Evolutionary conservation across 2,113 vertebrate species (phyloP).

Genomic region (Oplegnathus fasciatus): DNA sequence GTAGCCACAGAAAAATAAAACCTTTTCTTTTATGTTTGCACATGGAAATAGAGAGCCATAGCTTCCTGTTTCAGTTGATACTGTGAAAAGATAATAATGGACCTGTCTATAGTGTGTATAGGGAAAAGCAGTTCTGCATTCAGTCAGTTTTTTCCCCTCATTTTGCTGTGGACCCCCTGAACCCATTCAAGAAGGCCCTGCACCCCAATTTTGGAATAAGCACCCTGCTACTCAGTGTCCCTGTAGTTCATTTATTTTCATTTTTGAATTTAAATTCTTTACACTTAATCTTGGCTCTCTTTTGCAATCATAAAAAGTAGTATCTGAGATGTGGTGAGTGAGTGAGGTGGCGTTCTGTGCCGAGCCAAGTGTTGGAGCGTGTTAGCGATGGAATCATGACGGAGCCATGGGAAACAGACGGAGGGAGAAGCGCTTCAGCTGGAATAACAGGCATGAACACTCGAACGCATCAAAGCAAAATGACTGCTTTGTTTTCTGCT

Average conservation of each 20-base stretch:
- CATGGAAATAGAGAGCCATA: neutral
- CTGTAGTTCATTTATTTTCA: neutral
- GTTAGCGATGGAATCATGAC: constrained; percentile 55
- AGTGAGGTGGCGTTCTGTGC: constrained; percentile 19
- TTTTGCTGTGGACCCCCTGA: neutral
- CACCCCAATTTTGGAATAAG: neutral
- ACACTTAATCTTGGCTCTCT: neutral
- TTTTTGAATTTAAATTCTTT: neutral
- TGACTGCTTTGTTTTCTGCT: constrained; percentile 81
- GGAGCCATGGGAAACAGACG: constrained; percentile 66
- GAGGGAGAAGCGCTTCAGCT: constrained; percentile 59
- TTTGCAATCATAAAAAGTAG: neutral
- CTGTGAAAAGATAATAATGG: neutral
- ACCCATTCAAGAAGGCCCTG: neutral
- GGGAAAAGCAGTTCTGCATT: constrained; percentile 1
- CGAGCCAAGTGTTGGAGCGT: constrained; percentile 43
- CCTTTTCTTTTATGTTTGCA: constrained; percentile 24
- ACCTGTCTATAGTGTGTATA: neutral
- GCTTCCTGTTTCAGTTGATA: constrained; percentile 13
- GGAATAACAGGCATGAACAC: constrained; percentile 71
- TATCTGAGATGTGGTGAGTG: neutral
- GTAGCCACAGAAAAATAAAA: constrained; percentile 6
- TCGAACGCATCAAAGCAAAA: constrained; percentile 82
- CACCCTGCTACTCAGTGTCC: neutral
- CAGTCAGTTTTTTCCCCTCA: neutral